Evolutionary conservation across 2,113 vertebrate genomes (phyloP).

Genomic region (Rhynchomys soricoides): DNA sequence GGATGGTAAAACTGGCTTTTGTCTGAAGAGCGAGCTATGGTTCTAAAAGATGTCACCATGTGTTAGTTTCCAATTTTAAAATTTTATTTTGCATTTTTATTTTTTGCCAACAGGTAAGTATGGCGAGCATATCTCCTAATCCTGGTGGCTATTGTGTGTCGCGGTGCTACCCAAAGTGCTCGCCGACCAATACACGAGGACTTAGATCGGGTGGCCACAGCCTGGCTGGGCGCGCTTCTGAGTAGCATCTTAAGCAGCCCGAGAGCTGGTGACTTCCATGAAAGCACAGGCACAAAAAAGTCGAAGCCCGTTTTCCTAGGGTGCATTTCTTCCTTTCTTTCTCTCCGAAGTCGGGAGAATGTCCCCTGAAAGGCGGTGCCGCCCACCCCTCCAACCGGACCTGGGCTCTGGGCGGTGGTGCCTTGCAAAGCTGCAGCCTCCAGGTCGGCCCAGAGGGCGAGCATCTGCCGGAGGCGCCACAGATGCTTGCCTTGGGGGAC

Average conservation of each 20-base stretch:
- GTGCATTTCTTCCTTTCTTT: not conserved
- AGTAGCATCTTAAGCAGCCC: not conserved
- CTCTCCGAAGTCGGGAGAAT: not conserved
- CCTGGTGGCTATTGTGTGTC: not conserved
- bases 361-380: not conserved
- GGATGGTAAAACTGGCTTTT: slow-evolving; percentile 63
- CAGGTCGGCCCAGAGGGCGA: not conserved
- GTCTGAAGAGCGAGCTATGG: slow-evolving; percentile 23
- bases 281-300: not conserved
- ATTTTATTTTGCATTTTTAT: slow-evolving; percentile 4
- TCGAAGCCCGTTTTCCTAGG: not conserved
- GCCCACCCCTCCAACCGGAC: not conserved
- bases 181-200: not conserved
- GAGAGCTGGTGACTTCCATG: not conserved
- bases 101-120: slow-evolving; percentile 38
- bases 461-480: not conserved
- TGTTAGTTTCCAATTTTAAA: not conserved
- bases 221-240: not conserved
- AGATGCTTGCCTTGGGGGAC: not conserved
- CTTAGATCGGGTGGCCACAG: not conserved
- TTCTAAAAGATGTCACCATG: not conserved
- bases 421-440: not conserved
- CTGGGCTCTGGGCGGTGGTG: not conserved
- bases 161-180: not conserved
- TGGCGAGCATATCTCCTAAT: not conserved